Evolutionary conservation across 92 coral and sea anemone species (phyloP), one percentile per base, ranked within the genome.

Genomic region (Parazoanthus atlanticus): DNA sequence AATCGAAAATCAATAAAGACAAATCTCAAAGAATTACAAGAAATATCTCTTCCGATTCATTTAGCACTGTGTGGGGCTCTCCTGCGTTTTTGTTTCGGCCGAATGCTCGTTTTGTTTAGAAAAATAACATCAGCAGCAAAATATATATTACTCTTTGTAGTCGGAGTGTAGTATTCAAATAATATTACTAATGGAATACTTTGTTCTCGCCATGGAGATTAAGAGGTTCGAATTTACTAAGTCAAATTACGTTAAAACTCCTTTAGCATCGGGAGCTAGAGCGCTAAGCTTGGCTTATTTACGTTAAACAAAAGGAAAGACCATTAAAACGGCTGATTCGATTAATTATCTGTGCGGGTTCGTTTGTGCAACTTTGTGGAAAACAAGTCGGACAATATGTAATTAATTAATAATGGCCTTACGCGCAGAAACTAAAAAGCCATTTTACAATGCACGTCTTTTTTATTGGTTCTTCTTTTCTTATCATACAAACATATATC

Each of bases 381-480:
- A 95, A 95, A 93, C 98, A 95, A 92, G 83, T 54, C 77, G 74
- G 80, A 88, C 94, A 92, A 89, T 92, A 88, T 85, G 91, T 47
- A 40, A 95, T 95, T 84, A 95, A 95, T 95, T 90, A 92, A 92
- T 95, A 86, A 95, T 95, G 81, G 56, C 73, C 61, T 90, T 76
- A 78, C 96, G 88, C 95, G 90, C 80, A 78, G 90, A 89, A 89
- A 76, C 92, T 89, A 52, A 71, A 79, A 79, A 88, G 85, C 93
- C 95, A 88, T 90, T 92, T 94, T 91, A 92, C 88, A 92, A 85
- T 80, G 92, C 90, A 91, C 88, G 75, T 90, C 90, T 93, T 92
- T 92, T 91, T 94, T 89, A 49, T 61, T 66, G 74, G 87, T 86
- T 90, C 93, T 84, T 93, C 64, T 38, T 52, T 82, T 86, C 86